These are phyloP conservation scores for Aselliscus stoliczkanus DNA, from an alignment of 2,797 vertebrate species.

Conservation along the genomic window DNA sequence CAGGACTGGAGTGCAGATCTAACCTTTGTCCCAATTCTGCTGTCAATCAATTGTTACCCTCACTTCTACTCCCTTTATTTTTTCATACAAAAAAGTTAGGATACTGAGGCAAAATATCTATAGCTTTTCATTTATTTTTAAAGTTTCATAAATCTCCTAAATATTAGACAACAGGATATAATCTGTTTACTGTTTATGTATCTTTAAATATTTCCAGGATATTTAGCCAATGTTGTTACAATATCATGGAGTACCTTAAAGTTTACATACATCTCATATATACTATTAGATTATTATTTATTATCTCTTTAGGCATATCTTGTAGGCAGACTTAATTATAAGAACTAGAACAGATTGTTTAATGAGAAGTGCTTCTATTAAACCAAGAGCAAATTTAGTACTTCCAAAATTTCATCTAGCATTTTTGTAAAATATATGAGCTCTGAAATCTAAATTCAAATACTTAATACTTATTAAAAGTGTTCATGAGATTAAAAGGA, in stretches of 20 bases:
- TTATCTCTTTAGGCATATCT: not conserved
- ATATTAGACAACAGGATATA: not conserved
- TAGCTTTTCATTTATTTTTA: not conserved
- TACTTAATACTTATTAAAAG: not conserved
- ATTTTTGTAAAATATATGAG: not conserved
- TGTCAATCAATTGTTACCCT: not conserved
- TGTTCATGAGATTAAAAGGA: not conserved
- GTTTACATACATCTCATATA: not conserved
- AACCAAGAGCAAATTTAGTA: conserved; percentile 13
- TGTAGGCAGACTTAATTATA: not conserved
- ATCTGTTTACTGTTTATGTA: not conserved
- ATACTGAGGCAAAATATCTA: not conserved
- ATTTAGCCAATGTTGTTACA: not conserved
- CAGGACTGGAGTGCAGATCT: not conserved
- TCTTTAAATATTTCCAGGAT: not conserved
- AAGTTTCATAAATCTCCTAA: not conserved
- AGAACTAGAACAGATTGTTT: not conserved
- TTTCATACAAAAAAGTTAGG: not conserved
- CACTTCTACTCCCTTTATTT: not conserved
- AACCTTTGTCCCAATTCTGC: not conserved
- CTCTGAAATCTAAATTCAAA: conserved; percentile 12
- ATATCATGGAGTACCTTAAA: not conserved
- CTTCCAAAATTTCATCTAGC: not conserved
- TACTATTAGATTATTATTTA: not conserved
- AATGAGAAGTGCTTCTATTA: not conserved